Conservation (phyloP, 2,888 invertebrate genomes). For the Mythimna ferrago region DNA sequence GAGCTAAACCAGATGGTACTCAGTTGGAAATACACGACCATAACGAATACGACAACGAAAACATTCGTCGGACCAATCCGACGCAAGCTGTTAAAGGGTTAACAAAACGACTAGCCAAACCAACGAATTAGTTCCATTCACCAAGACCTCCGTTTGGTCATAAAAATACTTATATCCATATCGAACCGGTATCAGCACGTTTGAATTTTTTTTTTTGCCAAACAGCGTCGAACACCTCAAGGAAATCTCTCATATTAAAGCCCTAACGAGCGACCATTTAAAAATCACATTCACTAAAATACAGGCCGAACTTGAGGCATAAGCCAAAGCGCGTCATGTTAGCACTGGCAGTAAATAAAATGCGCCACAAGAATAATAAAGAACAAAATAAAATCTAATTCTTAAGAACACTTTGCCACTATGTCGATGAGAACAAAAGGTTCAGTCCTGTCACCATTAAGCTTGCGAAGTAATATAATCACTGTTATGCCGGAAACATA, state of each 20-base stretch:
- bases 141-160: constrained; percentile 3
- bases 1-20: no score
- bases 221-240: constrained; percentile 20
- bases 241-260: constrained; percentile 43
- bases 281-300: constrained; percentile 56
- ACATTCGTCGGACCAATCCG: no score
- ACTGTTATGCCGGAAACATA: no score
- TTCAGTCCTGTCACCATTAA: not conserved
- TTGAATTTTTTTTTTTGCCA: constrained; percentile 22
- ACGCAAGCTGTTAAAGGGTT: no score
- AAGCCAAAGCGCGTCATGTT: constrained; percentile 55
- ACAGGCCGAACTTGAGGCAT: constrained; percentile 43
- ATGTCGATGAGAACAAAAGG: constrained; percentile 10
- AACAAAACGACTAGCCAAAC: not conserved
- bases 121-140: constrained; percentile 8
- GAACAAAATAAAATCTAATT: constrained; percentile 64
- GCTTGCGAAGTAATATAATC: no score
- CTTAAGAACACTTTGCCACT: constrained; percentile 46
- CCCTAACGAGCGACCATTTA: constrained; percentile 57
- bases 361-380: constrained; percentile 55
- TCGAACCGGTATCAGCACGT: constrained; percentile 33
- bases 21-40: no score
- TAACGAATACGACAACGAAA: no score
- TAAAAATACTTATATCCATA: constrained; percentile 25
- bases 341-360: constrained; percentile 60